Conservation (phyloP, 2,113 vertebrate genomes). For the Indri indri region DNA sequence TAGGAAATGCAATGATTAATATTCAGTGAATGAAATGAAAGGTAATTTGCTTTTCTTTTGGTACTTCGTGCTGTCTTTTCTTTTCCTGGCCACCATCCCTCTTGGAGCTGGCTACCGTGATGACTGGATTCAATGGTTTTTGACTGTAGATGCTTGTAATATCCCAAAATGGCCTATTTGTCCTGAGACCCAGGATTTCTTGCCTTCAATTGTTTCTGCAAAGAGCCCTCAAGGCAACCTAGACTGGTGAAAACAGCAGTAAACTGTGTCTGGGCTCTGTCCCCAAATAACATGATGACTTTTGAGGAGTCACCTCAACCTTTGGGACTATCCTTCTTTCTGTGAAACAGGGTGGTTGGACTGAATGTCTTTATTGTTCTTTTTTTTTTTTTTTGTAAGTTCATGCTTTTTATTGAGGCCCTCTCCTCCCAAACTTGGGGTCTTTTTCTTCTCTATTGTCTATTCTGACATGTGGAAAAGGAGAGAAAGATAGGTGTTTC, state of each 20-base stretch:
- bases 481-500: constrained; percentile 31
- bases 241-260: not conserved
- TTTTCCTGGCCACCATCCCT: not conserved
- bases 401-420: not conserved
- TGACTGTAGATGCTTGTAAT: not conserved
- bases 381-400: not conserved
- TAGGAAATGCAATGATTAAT: not conserved
- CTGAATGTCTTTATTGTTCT: not conserved
- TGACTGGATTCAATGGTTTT: not conserved
- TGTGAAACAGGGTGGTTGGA: not conserved
- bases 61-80: not conserved
- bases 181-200: not conserved
- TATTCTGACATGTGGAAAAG: constrained; percentile 3
- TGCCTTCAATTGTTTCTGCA: not conserved
- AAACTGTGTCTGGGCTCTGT: not conserved
- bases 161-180: not conserved
- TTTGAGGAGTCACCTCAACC: not conserved
- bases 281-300: not conserved
- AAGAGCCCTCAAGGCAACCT: not conserved
- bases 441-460: not conserved
- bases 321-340: not conserved
- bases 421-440: not conserved
- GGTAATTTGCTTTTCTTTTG: not conserved
- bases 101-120: not conserved
- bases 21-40: not conserved